Percentiles rank a stretch among this genome's conserved stretches.
Evolutionary conservation across 2,113 vertebrate genomes (phyloP).

Genomic region (Fukomys damarensis): DNA sequence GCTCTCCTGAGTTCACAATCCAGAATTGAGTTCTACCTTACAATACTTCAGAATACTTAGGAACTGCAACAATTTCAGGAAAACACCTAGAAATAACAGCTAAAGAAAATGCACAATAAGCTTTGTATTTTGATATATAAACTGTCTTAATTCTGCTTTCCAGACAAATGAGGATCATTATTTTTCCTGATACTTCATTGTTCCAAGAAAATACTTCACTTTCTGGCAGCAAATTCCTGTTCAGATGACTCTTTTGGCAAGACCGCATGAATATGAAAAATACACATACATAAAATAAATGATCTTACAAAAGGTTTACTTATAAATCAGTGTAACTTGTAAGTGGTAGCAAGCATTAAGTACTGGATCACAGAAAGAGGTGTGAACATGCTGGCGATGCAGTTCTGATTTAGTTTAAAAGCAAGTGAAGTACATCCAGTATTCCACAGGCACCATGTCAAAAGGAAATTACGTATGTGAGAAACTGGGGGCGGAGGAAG

Average conservation of each 20-base stretch:
- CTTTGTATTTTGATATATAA: constrained; percentile 42
- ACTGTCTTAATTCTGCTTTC: constrained; percentile 26
- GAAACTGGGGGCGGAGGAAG: neutral
- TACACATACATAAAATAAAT: neutral
- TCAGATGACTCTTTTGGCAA: neutral
- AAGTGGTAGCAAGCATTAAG: neutral
- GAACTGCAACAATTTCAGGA: neutral
- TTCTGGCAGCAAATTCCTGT: constrained; percentile 52
- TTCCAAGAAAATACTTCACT: constrained; percentile 21
- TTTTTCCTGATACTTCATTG: constrained; percentile 6
- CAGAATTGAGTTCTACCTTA: neutral
- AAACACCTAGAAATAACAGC: neutral
- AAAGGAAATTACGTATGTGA: neutral
- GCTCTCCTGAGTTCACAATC: neutral
- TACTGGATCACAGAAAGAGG: neutral
- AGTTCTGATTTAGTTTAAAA: constrained; percentile 17
- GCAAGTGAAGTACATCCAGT: neutral
- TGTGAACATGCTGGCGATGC: neutral
- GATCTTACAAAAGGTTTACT: neutral
- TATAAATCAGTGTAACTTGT: neutral
- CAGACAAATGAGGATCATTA: neutral
- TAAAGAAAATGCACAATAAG: neutral
- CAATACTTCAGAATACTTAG: constrained; percentile 11
- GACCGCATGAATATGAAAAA: neutral
- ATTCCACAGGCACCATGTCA: neutral